Percentiles rank a stretch among this genome's conserved stretches.
These are phyloP conservation scores for Melikaiella ostensackeni DNA, from an alignment of 2,888 invertebrate genomes.

Conservation along the genomic window DNA sequence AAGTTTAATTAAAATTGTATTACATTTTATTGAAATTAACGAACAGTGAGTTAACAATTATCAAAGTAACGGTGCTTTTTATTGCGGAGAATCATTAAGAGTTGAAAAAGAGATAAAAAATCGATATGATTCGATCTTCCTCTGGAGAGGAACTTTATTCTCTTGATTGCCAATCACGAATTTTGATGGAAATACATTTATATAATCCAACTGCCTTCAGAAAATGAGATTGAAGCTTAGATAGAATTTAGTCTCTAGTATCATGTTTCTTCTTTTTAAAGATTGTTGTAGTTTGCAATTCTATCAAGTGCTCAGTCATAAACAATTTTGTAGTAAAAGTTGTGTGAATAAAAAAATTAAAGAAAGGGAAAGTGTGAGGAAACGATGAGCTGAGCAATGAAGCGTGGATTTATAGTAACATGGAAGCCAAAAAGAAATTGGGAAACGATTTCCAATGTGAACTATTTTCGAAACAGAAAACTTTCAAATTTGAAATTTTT, in stretches of 20 bases:
- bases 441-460: too few species aligned
- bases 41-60: too few species aligned
- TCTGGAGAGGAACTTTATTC: neutral
- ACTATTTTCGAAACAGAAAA: too few species aligned
- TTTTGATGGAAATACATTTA: neutral
- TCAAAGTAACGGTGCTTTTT: neutral
- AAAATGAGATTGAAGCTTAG: neutral
- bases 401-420: too few species aligned
- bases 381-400: too few species aligned
- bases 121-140: neutral
- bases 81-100: neutral
- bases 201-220: conserved; percentile 7
- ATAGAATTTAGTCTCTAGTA: neutral
- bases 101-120: neutral
- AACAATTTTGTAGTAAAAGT: too few species aligned
- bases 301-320: neutral
- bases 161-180: conserved; percentile 19
- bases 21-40: too few species aligned
- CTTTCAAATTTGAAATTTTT: too few species aligned
- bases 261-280: neutral
- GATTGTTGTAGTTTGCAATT: neutral
- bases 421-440: too few species aligned
- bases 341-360: too few species aligned
- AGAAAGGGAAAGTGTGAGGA: too few species aligned
- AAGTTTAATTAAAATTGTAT: too few species aligned